Conservation (phyloP, 2,888 invertebrate genomes). For the Ochropleura plecta region DNA sequence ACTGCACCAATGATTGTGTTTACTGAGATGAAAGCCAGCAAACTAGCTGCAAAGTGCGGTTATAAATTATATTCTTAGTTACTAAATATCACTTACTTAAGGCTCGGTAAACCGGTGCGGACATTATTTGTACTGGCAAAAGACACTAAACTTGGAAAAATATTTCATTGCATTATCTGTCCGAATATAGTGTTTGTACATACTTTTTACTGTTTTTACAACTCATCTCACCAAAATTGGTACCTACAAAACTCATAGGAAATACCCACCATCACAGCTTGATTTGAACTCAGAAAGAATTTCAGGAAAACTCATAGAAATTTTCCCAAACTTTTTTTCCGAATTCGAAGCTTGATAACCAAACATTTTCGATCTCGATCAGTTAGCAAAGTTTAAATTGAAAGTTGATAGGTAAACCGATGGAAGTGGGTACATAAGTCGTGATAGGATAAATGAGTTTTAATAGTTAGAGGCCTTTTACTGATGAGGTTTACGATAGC, state of each 20-base stretch:
- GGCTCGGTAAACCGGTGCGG: not conserved
- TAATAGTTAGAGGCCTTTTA: constrained; percentile 27
- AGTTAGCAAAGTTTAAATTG: constrained; percentile 56
- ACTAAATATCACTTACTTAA: no score
- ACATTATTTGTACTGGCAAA: not conserved
- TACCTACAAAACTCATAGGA: not conserved
- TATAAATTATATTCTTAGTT: no score
- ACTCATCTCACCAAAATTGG: no score
- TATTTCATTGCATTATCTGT: not conserved
- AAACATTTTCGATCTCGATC: constrained; percentile 42
- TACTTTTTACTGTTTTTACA: not conserved
- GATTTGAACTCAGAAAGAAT: constrained; percentile 3
- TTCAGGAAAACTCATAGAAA: constrained; percentile 32
- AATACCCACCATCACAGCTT: not conserved
- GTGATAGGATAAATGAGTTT: constrained; percentile 13
- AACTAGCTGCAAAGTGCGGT: constrained; percentile 2
- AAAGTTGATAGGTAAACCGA: constrained; percentile 39
- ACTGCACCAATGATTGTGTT: constrained; percentile 15
- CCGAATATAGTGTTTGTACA: not conserved
- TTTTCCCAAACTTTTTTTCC: constrained; percentile 24
- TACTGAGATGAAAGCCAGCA: not conserved
- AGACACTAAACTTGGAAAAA: not conserved
- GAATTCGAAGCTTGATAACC: constrained; percentile 44
- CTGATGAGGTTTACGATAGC: constrained; percentile 23
- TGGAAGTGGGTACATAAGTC: constrained; percentile 12